Percentiles rank a stretch among this genome's conserved stretches.
Evolutionary conservation across 1,140 invertebrate genomes (phyloP).

Genomic region (Drosophila ironensis): DNA sequence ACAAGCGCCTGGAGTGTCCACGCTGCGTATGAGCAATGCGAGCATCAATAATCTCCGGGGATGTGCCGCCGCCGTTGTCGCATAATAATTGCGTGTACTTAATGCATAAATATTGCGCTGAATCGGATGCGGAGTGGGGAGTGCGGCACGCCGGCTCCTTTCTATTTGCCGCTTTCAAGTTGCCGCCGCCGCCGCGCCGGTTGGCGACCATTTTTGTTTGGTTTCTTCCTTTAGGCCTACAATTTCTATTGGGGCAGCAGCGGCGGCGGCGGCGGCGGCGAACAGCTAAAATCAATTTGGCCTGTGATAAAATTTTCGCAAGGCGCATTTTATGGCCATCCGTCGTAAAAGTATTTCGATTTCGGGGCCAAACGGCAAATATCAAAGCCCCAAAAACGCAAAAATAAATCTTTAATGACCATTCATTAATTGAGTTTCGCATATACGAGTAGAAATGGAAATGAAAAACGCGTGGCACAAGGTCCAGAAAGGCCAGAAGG

Average conservation of each 20-base stretch:
- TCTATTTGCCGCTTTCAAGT: conserved; percentile 72
- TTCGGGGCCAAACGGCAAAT: conserved; percentile 68
- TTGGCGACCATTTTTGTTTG: conserved; percentile 24
- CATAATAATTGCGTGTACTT: conserved; percentile 79
- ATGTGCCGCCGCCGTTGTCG: conserved; percentile 57
- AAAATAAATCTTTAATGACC: conserved; percentile 67
- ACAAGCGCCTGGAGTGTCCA: conserved; percentile 49
- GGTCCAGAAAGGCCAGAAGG: conserved; percentile 29
- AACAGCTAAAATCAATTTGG: conserved; percentile 63
- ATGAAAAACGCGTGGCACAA: conserved; percentile 62
- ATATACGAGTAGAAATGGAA: conserved; percentile 70
- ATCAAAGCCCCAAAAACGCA: conserved; percentile 52
- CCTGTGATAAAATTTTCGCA: conserved; percentile 56
- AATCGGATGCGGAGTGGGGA: conserved; percentile 22
- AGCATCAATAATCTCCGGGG: conserved; percentile 75
- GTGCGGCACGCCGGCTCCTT: conserved; percentile 52
- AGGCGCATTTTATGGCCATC: conserved; percentile 58
- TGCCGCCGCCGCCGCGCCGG: conserved; percentile 42
- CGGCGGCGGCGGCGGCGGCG: conserved; percentile 2
- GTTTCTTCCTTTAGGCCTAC: conserved; percentile 54
- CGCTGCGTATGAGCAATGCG: conserved; percentile 74
- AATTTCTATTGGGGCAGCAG: conserved; percentile 51
- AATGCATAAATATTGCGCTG: conserved; percentile 77
- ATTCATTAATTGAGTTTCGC: conserved; percentile 75
- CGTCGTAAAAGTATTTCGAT: conserved; percentile 65